Percentiles rank a stretch among this genome's conserved stretches.
Evolutionary conservation across 1,140 invertebrate species (phyloP).

Genomic region (Dreissena polymorpha): DNA sequence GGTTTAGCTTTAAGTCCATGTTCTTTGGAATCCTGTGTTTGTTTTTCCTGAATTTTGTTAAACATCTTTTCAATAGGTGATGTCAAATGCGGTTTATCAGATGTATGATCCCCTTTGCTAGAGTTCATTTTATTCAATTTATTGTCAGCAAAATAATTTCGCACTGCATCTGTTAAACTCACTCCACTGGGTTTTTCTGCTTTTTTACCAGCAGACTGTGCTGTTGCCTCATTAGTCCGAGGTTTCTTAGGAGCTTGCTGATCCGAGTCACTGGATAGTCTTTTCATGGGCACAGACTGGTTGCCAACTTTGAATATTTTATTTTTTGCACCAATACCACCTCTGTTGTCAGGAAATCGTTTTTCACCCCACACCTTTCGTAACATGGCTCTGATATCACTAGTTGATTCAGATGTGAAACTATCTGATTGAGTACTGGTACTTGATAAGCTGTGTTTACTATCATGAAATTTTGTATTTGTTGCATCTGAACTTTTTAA

Average conservation of each 20-base stretch:
- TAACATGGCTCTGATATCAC: conserved; percentile 52
- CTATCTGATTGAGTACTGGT: neutral
- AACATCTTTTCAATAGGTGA: conserved; percentile 46
- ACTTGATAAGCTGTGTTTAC: neutral
- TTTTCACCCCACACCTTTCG: conserved; percentile 51
- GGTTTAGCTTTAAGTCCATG: conserved; percentile 2
- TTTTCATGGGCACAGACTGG: neutral
- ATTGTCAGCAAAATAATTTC: neutral
- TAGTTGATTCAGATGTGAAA: neutral
- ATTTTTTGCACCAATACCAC: no score
- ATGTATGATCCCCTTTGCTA: neutral
- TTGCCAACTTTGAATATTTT: no score
- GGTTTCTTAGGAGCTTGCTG: neutral
- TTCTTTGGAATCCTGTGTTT: neutral
- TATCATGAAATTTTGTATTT: neutral
- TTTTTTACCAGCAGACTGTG: no score
- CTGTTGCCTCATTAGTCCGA: neutral
- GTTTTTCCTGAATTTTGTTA: conserved; percentile 1
- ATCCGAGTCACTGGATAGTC: neutral
- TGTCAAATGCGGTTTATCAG: neutral
- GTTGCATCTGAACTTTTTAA: neutral
- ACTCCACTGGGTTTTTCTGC: neutral
- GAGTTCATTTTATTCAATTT: neutral
- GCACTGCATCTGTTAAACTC: conserved; percentile 1
- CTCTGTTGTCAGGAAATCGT: conserved; percentile 18